These are phyloP conservation scores for Fistularia commersonii DNA, from an alignment of 2,797 vertebrate species.

Conservation along the genomic window DNA sequence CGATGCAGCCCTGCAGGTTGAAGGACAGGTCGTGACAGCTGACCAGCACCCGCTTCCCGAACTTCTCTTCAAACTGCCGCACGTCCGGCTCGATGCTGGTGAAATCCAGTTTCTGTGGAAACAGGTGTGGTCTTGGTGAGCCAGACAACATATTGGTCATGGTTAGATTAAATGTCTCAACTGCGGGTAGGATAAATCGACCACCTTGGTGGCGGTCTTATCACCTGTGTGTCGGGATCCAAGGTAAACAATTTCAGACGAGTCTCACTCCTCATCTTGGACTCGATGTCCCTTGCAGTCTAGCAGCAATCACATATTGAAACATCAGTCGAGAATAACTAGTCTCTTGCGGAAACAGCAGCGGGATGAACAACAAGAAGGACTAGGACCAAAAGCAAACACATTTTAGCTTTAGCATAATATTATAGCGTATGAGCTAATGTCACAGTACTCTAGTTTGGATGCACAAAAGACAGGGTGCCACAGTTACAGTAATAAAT, in stretches of 20 bases:
- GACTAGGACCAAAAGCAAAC: no score
- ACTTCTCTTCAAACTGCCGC: constrained; percentile 95
- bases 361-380: no score
- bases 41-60: constrained; percentile 91
- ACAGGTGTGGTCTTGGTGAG: constrained; percentile 5
- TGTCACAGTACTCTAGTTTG: no score
- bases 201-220: not conserved
- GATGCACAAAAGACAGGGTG: no score
- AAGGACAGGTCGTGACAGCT: constrained; percentile 92
- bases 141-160: no score
- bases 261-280: constrained; percentile 89
- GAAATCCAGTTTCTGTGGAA: constrained; percentile 88
- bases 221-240: constrained; percentile 96
- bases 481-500: no score
- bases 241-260: constrained; percentile 90
- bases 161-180: no score
- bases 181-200: no score
- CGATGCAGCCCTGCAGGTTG: constrained; percentile 93
- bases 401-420: no score
- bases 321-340: not conserved
- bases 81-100: constrained; percentile 87
- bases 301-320: constrained; percentile 57
- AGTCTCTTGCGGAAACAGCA: not conserved
- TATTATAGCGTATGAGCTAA: no score
- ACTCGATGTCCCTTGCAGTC: constrained; percentile 89